Conservation (phyloP, 2,797 vertebrate genomes). For the Leptodactylus fallax region DNA sequence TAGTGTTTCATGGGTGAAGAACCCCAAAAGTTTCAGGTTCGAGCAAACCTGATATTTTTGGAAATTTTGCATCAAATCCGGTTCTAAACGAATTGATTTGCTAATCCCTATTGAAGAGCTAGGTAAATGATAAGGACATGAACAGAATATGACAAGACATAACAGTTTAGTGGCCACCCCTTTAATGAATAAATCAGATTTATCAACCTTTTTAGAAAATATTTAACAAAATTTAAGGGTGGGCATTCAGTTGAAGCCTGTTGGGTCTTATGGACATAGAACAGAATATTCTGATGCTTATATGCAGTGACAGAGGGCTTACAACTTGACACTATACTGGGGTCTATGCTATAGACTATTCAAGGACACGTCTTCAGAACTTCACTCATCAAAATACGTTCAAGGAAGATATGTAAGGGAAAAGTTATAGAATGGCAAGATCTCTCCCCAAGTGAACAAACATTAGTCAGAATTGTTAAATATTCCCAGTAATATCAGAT, state of each 20-base stretch:
- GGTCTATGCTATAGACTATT: neutral
- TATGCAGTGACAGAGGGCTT: neutral
- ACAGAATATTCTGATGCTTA: neutral
- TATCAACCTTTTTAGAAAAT: too few species aligned
- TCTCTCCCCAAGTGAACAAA: neutral
- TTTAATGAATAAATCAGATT: too few species aligned
- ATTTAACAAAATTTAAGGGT: too few species aligned
- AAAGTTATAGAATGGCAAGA: neutral
- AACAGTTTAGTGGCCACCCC: too few species aligned
- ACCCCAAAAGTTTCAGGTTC: too few species aligned
- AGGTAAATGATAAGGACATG: too few species aligned
- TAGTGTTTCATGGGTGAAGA: too few species aligned
- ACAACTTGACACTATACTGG: neutral
- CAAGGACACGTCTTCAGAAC: neutral
- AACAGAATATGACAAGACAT: too few species aligned
- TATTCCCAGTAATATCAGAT: constrained; percentile 31
- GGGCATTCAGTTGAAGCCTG: neutral
- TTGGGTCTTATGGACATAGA: neutral
- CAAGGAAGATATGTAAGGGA: neutral
- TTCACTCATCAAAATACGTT: neutral
- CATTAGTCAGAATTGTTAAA: constrained; percentile 37
- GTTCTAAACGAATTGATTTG: too few species aligned
- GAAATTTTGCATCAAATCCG: too few species aligned
- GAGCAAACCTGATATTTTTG: too few species aligned
- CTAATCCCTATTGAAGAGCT: too few species aligned